Percentiles rank a stretch among this genome's conserved stretches.
Evolutionary conservation across 2,797 vertebrate species (phyloP).

Genomic region (Rhynchonycteris naso): DNA sequence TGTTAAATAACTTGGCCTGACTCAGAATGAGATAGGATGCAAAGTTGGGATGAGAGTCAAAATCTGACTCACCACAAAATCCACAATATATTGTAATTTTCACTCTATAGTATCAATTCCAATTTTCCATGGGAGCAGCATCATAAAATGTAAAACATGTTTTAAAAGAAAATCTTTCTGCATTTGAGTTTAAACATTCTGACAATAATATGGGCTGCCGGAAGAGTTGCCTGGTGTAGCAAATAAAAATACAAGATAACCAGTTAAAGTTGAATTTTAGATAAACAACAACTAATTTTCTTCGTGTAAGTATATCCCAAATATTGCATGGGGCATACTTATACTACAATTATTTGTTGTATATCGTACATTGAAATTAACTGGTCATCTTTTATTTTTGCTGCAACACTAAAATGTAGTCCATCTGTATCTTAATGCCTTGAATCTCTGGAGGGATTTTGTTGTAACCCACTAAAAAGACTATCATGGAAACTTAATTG

Average conservation of each 20-base stretch:
- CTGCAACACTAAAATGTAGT: neutral
- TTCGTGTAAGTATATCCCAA: neutral
- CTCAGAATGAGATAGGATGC: neutral
- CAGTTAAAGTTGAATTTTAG: conserved; percentile 16
- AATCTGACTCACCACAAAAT: conserved; percentile 10
- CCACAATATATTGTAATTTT: neutral
- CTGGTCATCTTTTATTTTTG: neutral
- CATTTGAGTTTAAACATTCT: neutral
- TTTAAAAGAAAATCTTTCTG: conserved; percentile 21
- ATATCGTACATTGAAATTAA: neutral
- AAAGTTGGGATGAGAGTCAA: conserved; percentile 5
- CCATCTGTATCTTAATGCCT: neutral
- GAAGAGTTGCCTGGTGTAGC: neutral
- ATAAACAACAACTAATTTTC: neutral
- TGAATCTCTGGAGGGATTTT: neutral
- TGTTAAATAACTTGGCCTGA: neutral
- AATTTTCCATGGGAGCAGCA: neutral
- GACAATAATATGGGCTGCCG: neutral
- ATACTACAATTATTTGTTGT: neutral
- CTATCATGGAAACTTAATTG: neutral
- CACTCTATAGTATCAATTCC: neutral
- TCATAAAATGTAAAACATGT: neutral
- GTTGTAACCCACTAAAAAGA: neutral
- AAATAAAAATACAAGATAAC: conserved; percentile 11
- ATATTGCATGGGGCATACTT: neutral